These are phyloP conservation scores for Pollenia griseotomentosa DNA, from an alignment of 2,888 invertebrate genomes.

Conservation along the genomic window DNA sequence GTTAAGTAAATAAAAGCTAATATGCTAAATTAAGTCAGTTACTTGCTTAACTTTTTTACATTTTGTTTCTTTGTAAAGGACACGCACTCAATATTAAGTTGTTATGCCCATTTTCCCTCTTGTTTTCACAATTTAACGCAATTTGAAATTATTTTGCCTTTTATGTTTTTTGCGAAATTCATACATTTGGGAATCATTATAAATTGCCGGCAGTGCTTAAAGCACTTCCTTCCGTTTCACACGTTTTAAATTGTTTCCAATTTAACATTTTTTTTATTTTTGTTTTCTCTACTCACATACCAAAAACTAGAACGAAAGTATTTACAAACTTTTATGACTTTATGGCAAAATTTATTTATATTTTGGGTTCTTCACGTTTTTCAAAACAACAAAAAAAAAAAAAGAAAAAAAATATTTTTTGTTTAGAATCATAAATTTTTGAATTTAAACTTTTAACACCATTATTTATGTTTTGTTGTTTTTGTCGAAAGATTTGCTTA, in stretches of 20 bases:
- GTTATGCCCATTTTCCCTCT: not conserved
- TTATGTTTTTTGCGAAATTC: not conserved
- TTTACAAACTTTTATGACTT: slow-evolving; percentile 49
- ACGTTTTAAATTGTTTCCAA: slow-evolving; percentile 14
- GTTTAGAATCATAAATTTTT: slow-evolving; percentile 21
- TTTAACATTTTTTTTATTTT: not conserved
- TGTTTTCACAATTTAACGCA: not conserved
- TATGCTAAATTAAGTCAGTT: not conserved
- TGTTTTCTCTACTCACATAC: not conserved
- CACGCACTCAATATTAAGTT: not conserved
- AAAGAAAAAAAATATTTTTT: not conserved
- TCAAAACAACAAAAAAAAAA: not conserved
- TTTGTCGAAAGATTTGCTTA: not conserved
- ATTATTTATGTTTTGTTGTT: slow-evolving; percentile 24
- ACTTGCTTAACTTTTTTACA: not conserved
- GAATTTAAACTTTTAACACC: slow-evolving; percentile 26
- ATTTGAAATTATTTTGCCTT: not conserved
- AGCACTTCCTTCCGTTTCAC: slow-evolving; percentile 54
- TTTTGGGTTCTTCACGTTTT: slow-evolving; percentile 5
- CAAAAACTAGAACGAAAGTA: slow-evolving; percentile 19
- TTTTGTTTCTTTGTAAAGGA: not conserved
- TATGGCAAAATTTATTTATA: slow-evolving; percentile 38
- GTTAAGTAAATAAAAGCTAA: slow-evolving; percentile 3
- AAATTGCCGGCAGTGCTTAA: slow-evolving; percentile 4
- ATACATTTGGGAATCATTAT: slow-evolving; percentile 19